Evolutionary conservation across 2,113 vertebrate species (phyloP).

Genomic region (Hippocampus barbouri): DNA sequence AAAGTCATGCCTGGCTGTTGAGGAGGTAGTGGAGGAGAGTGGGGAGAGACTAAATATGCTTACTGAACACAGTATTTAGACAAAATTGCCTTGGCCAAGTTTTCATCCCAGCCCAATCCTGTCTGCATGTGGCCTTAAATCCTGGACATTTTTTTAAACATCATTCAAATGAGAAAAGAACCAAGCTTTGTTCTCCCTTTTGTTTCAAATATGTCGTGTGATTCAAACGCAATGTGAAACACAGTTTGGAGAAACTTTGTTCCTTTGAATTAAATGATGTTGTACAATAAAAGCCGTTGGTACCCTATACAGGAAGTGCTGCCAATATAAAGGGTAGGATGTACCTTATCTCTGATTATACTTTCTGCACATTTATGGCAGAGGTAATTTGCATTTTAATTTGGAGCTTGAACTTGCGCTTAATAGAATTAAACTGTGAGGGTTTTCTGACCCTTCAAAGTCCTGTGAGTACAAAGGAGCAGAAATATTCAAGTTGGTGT

Average conservation of each 20-base stretch:
- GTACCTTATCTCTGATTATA: constrained; percentile 69
- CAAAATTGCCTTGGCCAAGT: neutral
- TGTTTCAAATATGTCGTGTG: constrained; percentile 46
- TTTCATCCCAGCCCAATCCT: neutral
- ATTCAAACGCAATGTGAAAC: constrained; percentile 50
- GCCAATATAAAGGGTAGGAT: constrained; percentile 61
- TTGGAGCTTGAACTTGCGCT: constrained; percentile 71
- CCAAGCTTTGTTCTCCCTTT: constrained; percentile 41
- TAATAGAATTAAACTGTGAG: constrained; percentile 75
- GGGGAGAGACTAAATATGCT: neutral
- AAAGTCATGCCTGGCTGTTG: neutral
- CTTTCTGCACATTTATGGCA: constrained; percentile 61
- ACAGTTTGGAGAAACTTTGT: constrained; percentile 57
- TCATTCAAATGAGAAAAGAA: constrained; percentile 6
- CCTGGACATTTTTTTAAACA: neutral
- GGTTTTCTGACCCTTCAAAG: constrained; percentile 61
- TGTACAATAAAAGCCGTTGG: constrained; percentile 60
- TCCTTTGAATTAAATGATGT: constrained; percentile 66
- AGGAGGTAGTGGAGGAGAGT: neutral
- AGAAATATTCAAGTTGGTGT: constrained; percentile 42
- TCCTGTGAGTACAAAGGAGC: constrained; percentile 38
- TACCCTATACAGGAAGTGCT: constrained; percentile 51
- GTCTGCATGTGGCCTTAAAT: neutral
- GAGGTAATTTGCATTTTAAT: constrained; percentile 80
- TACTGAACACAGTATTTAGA: neutral